phyloP scores from a whole-genome alignment of 2,888 invertebrate species.

The Drosophila ustulata region DNA sequence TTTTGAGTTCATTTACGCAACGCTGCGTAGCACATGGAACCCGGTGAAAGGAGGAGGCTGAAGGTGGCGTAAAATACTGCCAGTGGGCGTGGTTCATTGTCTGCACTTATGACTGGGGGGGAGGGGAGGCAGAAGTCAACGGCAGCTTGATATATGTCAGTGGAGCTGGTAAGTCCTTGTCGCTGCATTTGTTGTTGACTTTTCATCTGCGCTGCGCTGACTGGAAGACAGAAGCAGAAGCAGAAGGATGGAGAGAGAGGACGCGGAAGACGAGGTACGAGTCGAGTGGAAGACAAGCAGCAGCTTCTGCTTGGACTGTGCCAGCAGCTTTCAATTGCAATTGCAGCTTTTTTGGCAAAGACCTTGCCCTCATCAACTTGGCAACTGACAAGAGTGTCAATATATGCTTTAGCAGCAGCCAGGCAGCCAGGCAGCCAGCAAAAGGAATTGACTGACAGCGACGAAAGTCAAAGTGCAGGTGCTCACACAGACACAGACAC shows the following conservation, averaged over 20 bases:
- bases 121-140: constrained; percentile 5
- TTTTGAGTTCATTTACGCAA: constrained; percentile 72
- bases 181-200: constrained; percentile 61
- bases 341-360: constrained; percentile 51
- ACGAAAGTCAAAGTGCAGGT: constrained; percentile 52
- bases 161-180: constrained; percentile 41
- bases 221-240: background rate
- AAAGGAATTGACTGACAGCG: constrained; percentile 35
- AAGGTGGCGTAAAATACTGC: constrained; percentile 10
- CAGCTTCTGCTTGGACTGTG: constrained; percentile 4
- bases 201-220: constrained; percentile 45
- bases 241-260: too few relatives aligned
- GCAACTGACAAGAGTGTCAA: constrained; percentile 51
- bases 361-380: constrained; percentile 64
- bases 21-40: constrained; percentile 32
- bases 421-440: constrained; percentile 5
- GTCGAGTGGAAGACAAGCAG: constrained; percentile 18
- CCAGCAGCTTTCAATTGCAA: constrained; percentile 9
- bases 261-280: background rate
- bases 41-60: too few relatives aligned
- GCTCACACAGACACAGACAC: constrained; percentile 13
- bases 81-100: constrained; percentile 50
- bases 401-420: constrained; percentile 28
- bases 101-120: constrained; percentile 34
- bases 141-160: constrained; percentile 30